Evolutionary conservation across 2,888 invertebrate species (phyloP).

Genomic region (Lissonota sp.): DNA sequence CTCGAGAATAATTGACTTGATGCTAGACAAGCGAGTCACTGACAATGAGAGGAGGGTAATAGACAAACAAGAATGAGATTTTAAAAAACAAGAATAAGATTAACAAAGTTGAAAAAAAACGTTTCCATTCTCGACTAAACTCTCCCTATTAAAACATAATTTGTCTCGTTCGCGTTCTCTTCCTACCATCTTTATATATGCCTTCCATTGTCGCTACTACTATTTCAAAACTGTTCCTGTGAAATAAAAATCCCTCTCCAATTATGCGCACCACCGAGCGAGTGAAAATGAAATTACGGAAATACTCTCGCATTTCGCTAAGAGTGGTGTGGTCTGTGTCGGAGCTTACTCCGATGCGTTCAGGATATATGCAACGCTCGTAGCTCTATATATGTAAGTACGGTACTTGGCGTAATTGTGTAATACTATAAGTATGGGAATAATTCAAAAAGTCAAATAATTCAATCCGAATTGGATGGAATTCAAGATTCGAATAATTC

Average conservation of each 20-base stretch:
- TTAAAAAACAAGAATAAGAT: slow-evolving; percentile 15
- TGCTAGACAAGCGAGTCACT: too few species aligned
- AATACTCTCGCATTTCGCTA: slow-evolving; percentile 36
- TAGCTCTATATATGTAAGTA: too few species aligned
- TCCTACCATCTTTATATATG: too few species aligned
- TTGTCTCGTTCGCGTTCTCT: slow-evolving; percentile 41
- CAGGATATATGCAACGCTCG: too few species aligned
- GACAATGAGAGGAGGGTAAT: too few species aligned
- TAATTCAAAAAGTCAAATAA: too few species aligned
- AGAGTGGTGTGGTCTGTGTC: too few species aligned
- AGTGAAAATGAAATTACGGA: slow-evolving; percentile 41
- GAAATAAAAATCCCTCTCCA: slow-evolving; percentile 48
- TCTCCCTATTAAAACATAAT: slow-evolving; percentile 57
- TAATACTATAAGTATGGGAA: too few species aligned
- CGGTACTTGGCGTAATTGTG: too few species aligned
- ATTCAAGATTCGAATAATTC: too few species aligned
- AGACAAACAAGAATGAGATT: neutral
- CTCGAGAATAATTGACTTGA: slow-evolving; percentile 35
- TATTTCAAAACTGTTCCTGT: slow-evolving; percentile 31
- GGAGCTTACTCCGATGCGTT: too few species aligned
- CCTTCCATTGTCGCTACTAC: neutral
- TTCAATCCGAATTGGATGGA: too few species aligned
- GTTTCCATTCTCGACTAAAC: slow-evolving; percentile 45
- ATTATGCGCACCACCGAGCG: slow-evolving; percentile 42
- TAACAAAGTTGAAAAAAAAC: slow-evolving; percentile 23